A percentile compares a stretch with the other conserved stretches of the same genome.
phyloP scores from a whole-genome alignment of 2,888 invertebrate genomes.

The Synanthedon tipuliformis region DNA sequence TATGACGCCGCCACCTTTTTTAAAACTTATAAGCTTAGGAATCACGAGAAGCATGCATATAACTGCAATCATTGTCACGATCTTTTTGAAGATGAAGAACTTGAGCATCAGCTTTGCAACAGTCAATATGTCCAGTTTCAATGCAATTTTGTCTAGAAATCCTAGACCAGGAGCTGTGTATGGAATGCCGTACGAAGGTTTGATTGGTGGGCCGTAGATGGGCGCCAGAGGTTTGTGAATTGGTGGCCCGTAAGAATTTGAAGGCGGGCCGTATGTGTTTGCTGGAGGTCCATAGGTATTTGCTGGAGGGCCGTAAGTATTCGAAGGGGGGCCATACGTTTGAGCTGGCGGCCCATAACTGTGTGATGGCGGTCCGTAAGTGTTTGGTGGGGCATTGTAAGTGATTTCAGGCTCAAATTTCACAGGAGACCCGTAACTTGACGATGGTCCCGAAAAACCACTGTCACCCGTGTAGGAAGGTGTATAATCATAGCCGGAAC shows the following conservation, averaged over 20 bases:
- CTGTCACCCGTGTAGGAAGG: slow-evolving; percentile 41
- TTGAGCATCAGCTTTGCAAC: slow-evolving; percentile 81
- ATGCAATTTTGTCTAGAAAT: slow-evolving; percentile 74
- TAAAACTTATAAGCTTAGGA: slow-evolving; percentile 73
- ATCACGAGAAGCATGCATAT: slow-evolving; percentile 81
- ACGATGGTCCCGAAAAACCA: slow-evolving; percentile 35
- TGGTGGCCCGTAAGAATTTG: slow-evolving; percentile 49
- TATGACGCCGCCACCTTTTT: slow-evolving; percentile 41
- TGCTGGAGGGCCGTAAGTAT: slow-evolving; percentile 44
- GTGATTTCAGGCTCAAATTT: slow-evolving; percentile 41
- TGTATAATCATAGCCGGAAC: slow-evolving; percentile 53
- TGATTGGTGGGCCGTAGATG: slow-evolving; percentile 52
- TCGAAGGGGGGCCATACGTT: slow-evolving; percentile 42
- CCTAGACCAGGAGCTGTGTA: slow-evolving; percentile 66
- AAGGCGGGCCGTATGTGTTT: slow-evolving; percentile 27
- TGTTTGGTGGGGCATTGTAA: slow-evolving; percentile 41
- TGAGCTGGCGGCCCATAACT: slow-evolving; percentile 29
- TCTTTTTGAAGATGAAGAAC: slow-evolving; percentile 82
- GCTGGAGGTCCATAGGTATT: slow-evolving; percentile 54
- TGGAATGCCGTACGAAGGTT: slow-evolving; percentile 65
- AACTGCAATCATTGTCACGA: slow-evolving; percentile 82
- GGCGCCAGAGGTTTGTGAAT: slow-evolving; percentile 36
- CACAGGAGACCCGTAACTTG: slow-evolving; percentile 31
- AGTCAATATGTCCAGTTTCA: slow-evolving; percentile 78
- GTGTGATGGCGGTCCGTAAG: slow-evolving; percentile 40